A percentile compares a stretch with the other conserved stretches of the same genome.
phyloP scores from a whole-genome alignment of 1,140 invertebrate genomes.

The Portunus trituberculatus region DNA sequence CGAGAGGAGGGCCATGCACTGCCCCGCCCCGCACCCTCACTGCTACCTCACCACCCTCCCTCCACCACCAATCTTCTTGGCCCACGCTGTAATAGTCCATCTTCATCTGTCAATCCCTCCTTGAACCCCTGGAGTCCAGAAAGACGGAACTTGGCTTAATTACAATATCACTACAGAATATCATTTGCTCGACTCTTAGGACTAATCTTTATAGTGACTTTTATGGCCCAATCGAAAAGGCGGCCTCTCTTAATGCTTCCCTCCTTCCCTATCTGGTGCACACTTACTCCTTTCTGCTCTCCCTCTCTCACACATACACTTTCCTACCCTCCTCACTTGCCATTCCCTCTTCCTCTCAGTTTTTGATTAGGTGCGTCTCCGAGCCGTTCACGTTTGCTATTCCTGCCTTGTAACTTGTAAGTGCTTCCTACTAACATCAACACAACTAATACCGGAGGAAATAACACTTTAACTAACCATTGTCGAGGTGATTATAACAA shows the following conservation, averaged over 20 bases:
- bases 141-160: background rate
- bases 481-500: constrained; percentile 14
- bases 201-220: background rate
- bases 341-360: background rate
- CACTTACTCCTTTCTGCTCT: background rate
- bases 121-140: too few species aligned
- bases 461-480: constrained; percentile 14
- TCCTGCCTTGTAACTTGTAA: background rate
- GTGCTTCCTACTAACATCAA: constrained; percentile 8
- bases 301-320: background rate
- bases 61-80: too few species aligned
- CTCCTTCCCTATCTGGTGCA: background rate
- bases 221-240: background rate
- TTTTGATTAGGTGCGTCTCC: background rate
- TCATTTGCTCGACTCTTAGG: background rate
- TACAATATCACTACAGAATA: background rate
- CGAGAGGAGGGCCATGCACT: too few species aligned
- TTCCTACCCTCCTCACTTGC: background rate
- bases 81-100: too few species aligned
- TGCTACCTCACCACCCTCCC: too few species aligned
- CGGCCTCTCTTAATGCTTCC: background rate
- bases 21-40: too few species aligned
- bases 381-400: background rate
- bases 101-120: too few species aligned
- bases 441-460: constrained; percentile 8